Evolutionary conservation across 2,888 invertebrate species (phyloP).

Genomic region (Trypoxylon attenuatum): DNA sequence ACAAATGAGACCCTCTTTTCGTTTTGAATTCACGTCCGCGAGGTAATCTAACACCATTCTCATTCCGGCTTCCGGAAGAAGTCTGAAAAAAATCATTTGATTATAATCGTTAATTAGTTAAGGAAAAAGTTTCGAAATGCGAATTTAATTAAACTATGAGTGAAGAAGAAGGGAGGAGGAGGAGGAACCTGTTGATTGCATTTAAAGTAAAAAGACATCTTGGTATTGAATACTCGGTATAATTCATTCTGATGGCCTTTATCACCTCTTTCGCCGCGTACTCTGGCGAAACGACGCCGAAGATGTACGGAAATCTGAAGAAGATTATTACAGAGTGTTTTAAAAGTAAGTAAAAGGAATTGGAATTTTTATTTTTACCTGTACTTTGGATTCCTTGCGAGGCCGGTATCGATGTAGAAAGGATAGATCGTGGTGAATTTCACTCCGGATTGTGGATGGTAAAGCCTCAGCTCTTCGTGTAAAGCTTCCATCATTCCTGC

Average conservation of each 20-base stretch:
- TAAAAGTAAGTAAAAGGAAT: neutral
- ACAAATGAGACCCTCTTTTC: too few species aligned
- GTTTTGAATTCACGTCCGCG: slow-evolving; percentile 30
- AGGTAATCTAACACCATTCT: slow-evolving; percentile 60
- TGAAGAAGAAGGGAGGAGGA: neutral
- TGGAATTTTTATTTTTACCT: slow-evolving; percentile 61
- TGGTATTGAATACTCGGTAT: slow-evolving; percentile 64
- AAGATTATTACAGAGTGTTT: slow-evolving; percentile 1
- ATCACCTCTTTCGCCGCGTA: slow-evolving; percentile 63
- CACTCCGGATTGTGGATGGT: slow-evolving; percentile 57
- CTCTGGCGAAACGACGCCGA: slow-evolving; percentile 55
- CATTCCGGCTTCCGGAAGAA: slow-evolving; percentile 57
- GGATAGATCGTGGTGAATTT: slow-evolving; percentile 78
- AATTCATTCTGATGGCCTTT: slow-evolving; percentile 62
- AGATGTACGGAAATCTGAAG: slow-evolving; percentile 62
- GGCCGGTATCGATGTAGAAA: slow-evolving; percentile 75
- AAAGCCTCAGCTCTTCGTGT: slow-evolving; percentile 59
- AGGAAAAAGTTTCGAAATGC: neutral
- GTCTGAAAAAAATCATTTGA: too few species aligned
- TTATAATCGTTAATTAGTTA: neutral
- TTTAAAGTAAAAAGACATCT: slow-evolving; percentile 59
- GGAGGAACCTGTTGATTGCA: slow-evolving; percentile 58
- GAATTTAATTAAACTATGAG: neutral
- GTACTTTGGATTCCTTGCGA: slow-evolving; percentile 70
- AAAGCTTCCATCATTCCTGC: slow-evolving; percentile 67